Evolutionary conservation across 2,113 vertebrate genomes (phyloP).

Genomic region (Laticauda colubrina): DNA sequence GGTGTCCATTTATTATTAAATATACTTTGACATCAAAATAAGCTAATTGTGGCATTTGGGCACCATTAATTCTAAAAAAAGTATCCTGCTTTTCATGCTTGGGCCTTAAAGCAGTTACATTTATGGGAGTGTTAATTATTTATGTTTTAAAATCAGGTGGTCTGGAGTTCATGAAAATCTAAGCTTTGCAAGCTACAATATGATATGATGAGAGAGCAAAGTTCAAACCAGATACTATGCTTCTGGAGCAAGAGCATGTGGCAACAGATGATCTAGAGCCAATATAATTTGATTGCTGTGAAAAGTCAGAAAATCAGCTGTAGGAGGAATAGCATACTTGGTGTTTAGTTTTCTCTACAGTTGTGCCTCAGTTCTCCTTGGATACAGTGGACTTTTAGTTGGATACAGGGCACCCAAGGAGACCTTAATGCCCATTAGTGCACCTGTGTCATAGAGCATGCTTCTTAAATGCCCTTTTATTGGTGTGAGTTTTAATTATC

Average conservation of each 20-base stretch:
- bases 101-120: background rate
- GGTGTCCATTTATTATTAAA: conserved; percentile 1
- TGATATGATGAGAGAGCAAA: background rate
- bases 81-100: background rate
- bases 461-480: background rate
- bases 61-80: background rate
- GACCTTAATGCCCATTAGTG: background rate
- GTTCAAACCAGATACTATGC: no score
- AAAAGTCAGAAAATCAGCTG: background rate
- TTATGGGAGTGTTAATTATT: conserved; percentile 8
- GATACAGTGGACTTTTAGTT: background rate
- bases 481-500: background rate
- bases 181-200: background rate
- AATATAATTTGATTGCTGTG: background rate
- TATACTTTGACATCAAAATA: background rate
- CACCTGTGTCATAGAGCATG: background rate
- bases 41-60: background rate
- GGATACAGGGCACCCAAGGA: background rate
- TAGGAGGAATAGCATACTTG: background rate
- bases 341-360: background rate
- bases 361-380: background rate
- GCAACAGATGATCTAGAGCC: background rate
- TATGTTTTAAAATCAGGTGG: background rate
- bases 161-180: background rate
- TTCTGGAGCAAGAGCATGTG: background rate